Percentiles rank a stretch among this genome's conserved stretches.
Evolutionary conservation across 2,113 vertebrate species (phyloP).

Genomic region (Porphyrio hochstetteri): DNA sequence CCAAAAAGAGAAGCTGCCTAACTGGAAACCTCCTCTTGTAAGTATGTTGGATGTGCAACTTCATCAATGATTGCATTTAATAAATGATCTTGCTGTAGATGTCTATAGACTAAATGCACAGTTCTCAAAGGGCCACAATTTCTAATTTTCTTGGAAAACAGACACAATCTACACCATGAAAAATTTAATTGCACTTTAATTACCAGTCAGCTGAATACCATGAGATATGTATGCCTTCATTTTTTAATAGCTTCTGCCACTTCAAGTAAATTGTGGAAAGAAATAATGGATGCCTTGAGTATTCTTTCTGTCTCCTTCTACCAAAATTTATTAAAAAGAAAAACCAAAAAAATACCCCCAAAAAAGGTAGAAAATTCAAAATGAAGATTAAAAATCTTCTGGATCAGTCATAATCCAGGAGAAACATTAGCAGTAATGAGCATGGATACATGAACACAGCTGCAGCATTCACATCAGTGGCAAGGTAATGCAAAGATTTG

Average conservation of each 20-base stretch:
- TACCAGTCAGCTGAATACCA: slow-evolving; percentile 69
- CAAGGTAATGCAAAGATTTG: slow-evolving; percentile 25
- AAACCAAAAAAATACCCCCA: neutral
- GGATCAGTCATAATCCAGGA: slow-evolving; percentile 50
- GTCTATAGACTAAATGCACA: slow-evolving; percentile 47
- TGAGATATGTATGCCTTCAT: slow-evolving; percentile 69
- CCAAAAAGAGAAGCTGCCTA: neutral
- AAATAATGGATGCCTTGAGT: slow-evolving; percentile 69
- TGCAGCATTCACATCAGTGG: neutral
- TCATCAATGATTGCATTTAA: slow-evolving; percentile 24
- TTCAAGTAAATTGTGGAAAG: slow-evolving; percentile 66
- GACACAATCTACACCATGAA: slow-evolving; percentile 63
- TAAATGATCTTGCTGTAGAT: slow-evolving; percentile 55
- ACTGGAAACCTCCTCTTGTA: neutral
- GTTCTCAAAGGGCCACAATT: slow-evolving; percentile 44
- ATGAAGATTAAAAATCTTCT: slow-evolving; percentile 60
- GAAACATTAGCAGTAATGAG: slow-evolving; percentile 37
- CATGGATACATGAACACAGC: slow-evolving; percentile 13
- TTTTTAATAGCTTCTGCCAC: slow-evolving; percentile 70
- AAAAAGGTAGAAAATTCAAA: neutral
- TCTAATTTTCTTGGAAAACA: slow-evolving; percentile 60
- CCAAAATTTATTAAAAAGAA: slow-evolving; percentile 34
- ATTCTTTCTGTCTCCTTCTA: slow-evolving; percentile 34
- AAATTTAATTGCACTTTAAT: slow-evolving; percentile 77
- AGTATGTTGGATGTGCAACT: neutral